Base-by-base conservation (phyloP, 2,797 vertebrate species). In the Molossus molossus region DNA sequence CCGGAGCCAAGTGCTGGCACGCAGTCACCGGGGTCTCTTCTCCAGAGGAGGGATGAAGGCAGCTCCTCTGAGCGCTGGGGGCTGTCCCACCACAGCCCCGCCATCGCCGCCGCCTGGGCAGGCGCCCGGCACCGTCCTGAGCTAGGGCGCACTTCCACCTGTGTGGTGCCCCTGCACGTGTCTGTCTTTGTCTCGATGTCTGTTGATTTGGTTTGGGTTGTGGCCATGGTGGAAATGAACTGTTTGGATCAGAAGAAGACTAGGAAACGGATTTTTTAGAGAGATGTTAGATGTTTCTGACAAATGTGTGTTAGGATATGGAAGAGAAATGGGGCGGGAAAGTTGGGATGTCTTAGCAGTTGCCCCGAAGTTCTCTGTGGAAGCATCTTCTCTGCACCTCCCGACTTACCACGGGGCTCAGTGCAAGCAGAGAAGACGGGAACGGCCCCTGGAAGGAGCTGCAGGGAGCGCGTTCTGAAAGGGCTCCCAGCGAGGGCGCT, bases 111-210 rank as follows among this genome's bases (percentile, higher is more conserved):
- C 25, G 27, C 45, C 5, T n/a, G 27, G 55, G 18, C 33, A 40
- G 27, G 65, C 29, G 25, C 8, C 23, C 37, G 11, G 1, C 10
- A 2, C 21, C 17, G 55, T 11, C 37, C n/a, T 14, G 12, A 58
- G 9, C n/a, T 0, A 77, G 40, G 6, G 21, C 9, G 8, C 9
- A 7, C 9, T 67, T 67, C 55, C 50, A 45, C 33, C n/a, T 50
- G 6, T 0, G 1, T 67, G 48, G 12, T 1, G 50, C 20, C 20
- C 0, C 3, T 6, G 3, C 27, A 13, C 4, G 5, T 37, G 23
- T 0, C 6, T 27, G 17, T 18, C 33, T 33, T 25, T 45, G 17
- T 18, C 33, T 45, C 25, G 40, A 15, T 23, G 12, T 79, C 6
- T 50, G 27, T n/a, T 53, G 1, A 29, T 37, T 92, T 53, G 5